Conservation (phyloP, 2,888 invertebrate species). For the Sclerodermus sp. region DNA sequence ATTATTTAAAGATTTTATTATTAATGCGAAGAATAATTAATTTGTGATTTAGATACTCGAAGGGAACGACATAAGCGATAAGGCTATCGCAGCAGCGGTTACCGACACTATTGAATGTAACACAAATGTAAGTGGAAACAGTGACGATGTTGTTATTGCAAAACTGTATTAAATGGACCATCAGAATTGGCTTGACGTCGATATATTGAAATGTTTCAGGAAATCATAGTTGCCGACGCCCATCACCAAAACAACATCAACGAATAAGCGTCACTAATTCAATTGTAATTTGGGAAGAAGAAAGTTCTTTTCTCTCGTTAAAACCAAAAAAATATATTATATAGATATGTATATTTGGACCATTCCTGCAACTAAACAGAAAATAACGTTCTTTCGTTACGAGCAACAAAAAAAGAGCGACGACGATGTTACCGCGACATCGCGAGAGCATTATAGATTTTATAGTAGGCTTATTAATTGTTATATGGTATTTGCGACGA, state of each 20-base stretch:
- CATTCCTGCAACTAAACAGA: constrained; percentile 56
- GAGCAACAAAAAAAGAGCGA: constrained; percentile 45
- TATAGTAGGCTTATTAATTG: constrained; percentile 48
- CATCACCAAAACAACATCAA: constrained; percentile 52
- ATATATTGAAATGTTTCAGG: constrained; percentile 37
- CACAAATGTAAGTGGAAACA: constrained; percentile 51
- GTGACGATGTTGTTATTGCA: background rate
- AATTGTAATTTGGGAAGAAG: constrained; percentile 57
- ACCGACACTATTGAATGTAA: constrained; percentile 51
- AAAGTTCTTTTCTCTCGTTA: constrained; percentile 58
- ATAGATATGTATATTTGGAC: constrained; percentile 58
- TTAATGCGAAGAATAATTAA: background rate
- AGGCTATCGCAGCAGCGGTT: constrained; percentile 54
- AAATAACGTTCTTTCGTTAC: constrained; percentile 56
- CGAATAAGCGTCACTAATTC: constrained; percentile 53
- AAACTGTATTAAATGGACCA: background rate
- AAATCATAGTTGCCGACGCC: constrained; percentile 50
- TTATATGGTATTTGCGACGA: constrained; percentile 33
- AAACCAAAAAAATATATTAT: constrained; percentile 58
- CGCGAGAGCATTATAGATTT: constrained; percentile 45
- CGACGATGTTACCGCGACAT: constrained; percentile 44
- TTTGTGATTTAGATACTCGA: constrained; percentile 44
- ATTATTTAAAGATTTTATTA: background rate
- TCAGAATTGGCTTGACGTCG: background rate
- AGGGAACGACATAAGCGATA: constrained; percentile 53